Percentiles rank a stretch among this genome's conserved stretches.
Evolutionary conservation across 2,888 invertebrate genomes (phyloP).

Genomic region (Himalopsyche anomala): DNA sequence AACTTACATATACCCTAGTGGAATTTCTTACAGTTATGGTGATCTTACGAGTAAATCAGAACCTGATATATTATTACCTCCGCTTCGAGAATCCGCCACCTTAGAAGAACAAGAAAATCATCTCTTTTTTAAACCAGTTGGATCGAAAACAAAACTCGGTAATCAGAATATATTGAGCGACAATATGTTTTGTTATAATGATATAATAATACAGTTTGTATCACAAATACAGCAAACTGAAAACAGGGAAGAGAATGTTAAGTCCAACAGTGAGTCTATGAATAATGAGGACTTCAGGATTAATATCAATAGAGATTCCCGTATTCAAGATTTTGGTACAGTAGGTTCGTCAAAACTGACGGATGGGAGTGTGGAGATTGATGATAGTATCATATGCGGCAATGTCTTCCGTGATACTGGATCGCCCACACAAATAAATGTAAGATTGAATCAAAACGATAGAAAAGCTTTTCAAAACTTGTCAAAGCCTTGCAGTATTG

Average conservation of each 20-base stretch:
- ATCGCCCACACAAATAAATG: background rate
- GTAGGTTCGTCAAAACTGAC: slow-evolving; percentile 35
- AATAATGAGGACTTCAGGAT: slow-evolving; percentile 73
- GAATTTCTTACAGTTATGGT: too few relatives aligned
- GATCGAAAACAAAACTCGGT: background rate
- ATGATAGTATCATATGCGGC: background rate
- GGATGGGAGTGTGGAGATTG: slow-evolving; percentile 55
- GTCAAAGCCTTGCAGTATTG: background rate
- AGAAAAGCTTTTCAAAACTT: too few relatives aligned
- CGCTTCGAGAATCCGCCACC: too few relatives aligned
- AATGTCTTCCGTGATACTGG: background rate
- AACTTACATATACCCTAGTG: too few relatives aligned
- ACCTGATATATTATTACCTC: too few relatives aligned
- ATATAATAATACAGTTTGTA: background rate
- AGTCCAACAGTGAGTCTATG: slow-evolving; percentile 57
- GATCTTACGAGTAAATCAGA: too few relatives aligned
- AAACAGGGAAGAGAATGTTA: background rate
- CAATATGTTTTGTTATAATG: background rate
- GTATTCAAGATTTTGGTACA: background rate
- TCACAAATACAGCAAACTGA: slow-evolving; percentile 1
- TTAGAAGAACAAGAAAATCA: too few relatives aligned
- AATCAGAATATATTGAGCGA: background rate
- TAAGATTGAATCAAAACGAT: background rate
- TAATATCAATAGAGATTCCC: slow-evolving; percentile 67
- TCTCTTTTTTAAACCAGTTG: background rate